Percentiles rank a stretch among this genome's conserved stretches.
phyloP scores from a whole-genome alignment of 2,797 vertebrate genomes.

The Chaenodraco wilsoni region DNA sequence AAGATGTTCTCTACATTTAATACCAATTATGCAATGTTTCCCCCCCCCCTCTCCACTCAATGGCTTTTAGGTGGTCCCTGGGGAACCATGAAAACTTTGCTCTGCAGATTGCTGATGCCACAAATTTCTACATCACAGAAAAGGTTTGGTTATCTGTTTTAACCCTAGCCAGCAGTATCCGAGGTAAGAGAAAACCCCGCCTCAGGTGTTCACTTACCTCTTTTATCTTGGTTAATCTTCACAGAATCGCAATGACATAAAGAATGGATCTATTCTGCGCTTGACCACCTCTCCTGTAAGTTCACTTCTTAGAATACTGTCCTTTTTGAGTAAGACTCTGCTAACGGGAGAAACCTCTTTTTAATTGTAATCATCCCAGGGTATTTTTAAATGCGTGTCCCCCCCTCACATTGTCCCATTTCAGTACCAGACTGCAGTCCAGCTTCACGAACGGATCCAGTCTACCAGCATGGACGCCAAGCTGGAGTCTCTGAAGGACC shows the following conservation, averaged over 20 bases:
- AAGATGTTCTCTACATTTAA: constrained; percentile 33
- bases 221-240: constrained; percentile 53
- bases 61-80: constrained; percentile 90
- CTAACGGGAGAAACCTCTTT: background rate
- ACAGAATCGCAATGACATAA: constrained; percentile 98
- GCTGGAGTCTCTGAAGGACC: constrained; percentile 94
- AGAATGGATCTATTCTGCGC: constrained; percentile 96
- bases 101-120: constrained; percentile 94
- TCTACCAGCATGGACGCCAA: constrained; percentile 99
- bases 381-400: background rate
- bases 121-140: constrained; percentile 98
- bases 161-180: background rate
- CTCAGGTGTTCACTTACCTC: constrained; percentile 6
- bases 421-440: constrained; percentile 91
- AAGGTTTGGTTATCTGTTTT: constrained; percentile 84
- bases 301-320: constrained; percentile 36
- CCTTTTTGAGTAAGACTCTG: background rate
- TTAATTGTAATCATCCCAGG: background rate
- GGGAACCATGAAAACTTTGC: constrained; percentile 92
- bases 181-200: background rate
- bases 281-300: constrained; percentile 95
- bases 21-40: constrained; percentile 33
- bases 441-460: constrained; percentile 95
- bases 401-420: background rate
- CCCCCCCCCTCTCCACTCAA: constrained; percentile 19